Base-by-base conservation (phyloP, 2,888 invertebrate species). In the Xestia ashworthii region DNA sequence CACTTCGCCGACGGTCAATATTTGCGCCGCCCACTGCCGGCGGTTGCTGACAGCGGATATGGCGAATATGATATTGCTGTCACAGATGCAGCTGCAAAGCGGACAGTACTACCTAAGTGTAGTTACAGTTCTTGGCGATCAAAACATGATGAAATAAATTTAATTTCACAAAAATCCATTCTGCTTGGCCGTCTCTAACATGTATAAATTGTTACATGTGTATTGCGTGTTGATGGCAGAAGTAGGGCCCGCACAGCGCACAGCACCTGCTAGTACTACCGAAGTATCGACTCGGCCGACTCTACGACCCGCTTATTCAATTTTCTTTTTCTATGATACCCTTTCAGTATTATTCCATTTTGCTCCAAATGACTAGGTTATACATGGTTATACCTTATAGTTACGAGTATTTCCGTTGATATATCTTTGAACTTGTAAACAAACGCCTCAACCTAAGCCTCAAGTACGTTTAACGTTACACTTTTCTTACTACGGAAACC, bases 1-100 rank as follows among this genome's bases (percentile, higher is more conserved):
- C 69, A 65, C 16, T 50, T 32, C 73, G 55, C 46, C 64, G 75
- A 44, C 65, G 82, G 82, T 60, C 77, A 80, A 70, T 82, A 80
- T 48, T 76, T 60, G 69, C 82, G 55, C 14, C 62, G 19, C 32
- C 53, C 55, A 46, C 60, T 32, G 53, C 22, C 73, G 16, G 14
- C 4, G 44, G 19, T 38, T 9, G 9, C 55, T 22, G 55, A n/a
- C 50, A 38, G 50, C 58, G 32, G 44, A n/a, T 48, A 32, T 65
- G 44, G 41, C 71, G 5, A 44, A 2, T 62, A 22, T 41, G 60
- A 74, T 48, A 44, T 58, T n/a, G n/a, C 41, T 55, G 32, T 44
- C 46, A 50, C 22, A 46, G 19, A 32, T 22, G 11, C 14, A 65
- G 64, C 60, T 8, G 60, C 32, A 0, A 16, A 64, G 38, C 62